Percentiles rank a stretch among this genome's conserved stretches.
Conservation (phyloP, 1,140 invertebrate genomes). For the Magallana ariakensis region DNA sequence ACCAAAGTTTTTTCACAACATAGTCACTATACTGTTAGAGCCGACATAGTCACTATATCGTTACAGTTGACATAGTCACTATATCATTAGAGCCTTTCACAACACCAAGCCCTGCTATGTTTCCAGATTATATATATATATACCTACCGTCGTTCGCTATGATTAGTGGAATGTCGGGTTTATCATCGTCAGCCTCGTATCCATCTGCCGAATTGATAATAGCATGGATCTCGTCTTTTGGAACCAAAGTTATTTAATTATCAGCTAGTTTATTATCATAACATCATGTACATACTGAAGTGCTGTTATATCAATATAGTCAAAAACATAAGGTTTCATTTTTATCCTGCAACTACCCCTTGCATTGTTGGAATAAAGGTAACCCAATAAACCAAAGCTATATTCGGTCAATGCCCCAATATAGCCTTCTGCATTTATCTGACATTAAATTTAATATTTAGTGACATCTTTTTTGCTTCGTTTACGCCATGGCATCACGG, state of each 20-base stretch:
- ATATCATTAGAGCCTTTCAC: neutral
- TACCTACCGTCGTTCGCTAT: constrained; percentile 50
- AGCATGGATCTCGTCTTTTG: constrained; percentile 19
- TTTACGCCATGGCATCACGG: too few species aligned
- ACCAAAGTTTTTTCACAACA: neutral
- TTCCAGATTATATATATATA: too few species aligned
- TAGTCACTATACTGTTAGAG: neutral
- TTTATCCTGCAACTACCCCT: too few species aligned
- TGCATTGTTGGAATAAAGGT: too few species aligned
- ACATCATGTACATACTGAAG: neutral
- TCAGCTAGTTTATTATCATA: neutral
- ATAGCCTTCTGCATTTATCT: too few species aligned
- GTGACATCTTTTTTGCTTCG: too few species aligned
- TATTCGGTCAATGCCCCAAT: too few species aligned
- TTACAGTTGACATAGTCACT: neutral
- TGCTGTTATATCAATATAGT: constrained; percentile 14
- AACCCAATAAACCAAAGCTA: too few species aligned
- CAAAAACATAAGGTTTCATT: too few species aligned
- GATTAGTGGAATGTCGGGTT: constrained; percentile 53
- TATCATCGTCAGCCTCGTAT: constrained; percentile 64
- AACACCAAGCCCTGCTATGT: neutral
- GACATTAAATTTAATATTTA: too few species aligned
- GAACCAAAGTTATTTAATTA: constrained; percentile 27
- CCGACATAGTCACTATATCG: neutral
- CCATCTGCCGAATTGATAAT: constrained; percentile 55